These are phyloP conservation scores for Neria commutata DNA, from an alignment of 2,888 invertebrate genomes.

Conservation along the genomic window DNA sequence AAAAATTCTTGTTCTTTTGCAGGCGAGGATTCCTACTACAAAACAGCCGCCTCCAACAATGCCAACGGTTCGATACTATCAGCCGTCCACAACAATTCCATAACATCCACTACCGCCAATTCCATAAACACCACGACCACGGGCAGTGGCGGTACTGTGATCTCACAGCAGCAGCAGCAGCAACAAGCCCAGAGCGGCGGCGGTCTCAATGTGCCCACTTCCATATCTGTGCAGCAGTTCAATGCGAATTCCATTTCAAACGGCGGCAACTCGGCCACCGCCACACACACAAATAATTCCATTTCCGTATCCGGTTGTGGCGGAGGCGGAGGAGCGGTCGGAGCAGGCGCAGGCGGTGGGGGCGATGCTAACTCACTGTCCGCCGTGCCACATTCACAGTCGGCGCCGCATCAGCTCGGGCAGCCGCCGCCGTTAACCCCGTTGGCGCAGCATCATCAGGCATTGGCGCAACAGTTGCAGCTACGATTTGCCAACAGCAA, in stretches of 20 bases:
- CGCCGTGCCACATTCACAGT: conserved; percentile 61
- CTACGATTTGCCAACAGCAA: conserved; percentile 65
- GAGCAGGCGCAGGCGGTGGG: conserved; percentile 22
- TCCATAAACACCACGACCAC: conserved; percentile 54
- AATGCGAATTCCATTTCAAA: conserved; percentile 51
- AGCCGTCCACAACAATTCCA: conserved; percentile 61
- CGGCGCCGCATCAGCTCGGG: conserved; percentile 60
- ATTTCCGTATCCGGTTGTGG: conserved; percentile 38
- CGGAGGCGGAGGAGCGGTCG: conserved; percentile 21
- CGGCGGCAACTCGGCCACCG: conserved; percentile 32
- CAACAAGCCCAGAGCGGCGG: conserved; percentile 32
- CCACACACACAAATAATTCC: conserved; percentile 42
- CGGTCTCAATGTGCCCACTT: conserved; percentile 52
- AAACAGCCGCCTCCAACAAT: conserved; percentile 50
- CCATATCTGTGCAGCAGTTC: conserved; percentile 61
- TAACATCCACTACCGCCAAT: conserved; percentile 46
- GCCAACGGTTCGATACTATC: conserved; percentile 57
- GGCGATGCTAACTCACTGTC: conserved; percentile 47
- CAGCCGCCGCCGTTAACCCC: conserved; percentile 58
- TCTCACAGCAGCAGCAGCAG: conserved; percentile 36
- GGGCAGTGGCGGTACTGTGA: conserved; percentile 47
- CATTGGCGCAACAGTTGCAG: conserved; percentile 68
- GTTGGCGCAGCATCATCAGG: conserved; percentile 68
- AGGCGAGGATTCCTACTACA: conserved; percentile 61
- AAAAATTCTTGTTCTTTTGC: not conserved